Evolutionary conservation across 2,797 vertebrate genomes (phyloP).

Genomic region (Enteromius radiatus): DNA sequence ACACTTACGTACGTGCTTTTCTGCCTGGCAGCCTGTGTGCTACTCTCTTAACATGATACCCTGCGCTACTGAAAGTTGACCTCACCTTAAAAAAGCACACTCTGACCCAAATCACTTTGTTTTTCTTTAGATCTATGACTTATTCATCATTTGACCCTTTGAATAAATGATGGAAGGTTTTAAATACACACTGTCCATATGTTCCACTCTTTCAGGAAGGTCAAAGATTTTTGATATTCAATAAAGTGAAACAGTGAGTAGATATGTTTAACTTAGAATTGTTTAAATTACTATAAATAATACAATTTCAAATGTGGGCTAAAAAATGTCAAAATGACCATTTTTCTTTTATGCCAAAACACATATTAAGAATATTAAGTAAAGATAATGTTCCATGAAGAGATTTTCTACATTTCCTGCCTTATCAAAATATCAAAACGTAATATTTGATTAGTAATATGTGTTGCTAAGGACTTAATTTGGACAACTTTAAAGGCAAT

Average conservation of each 20-base stretch:
- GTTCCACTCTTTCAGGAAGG: conserved; percentile 16
- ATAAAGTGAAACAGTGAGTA: conserved; percentile 5
- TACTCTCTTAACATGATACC: conserved; percentile 33
- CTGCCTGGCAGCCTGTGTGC: conserved; percentile 18
- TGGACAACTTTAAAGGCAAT: too few species aligned
- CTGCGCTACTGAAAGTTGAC: conserved; percentile 44
- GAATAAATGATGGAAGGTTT: conserved; percentile 41
- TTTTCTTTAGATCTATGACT: conserved; percentile 49
- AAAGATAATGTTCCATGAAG: not conserved
- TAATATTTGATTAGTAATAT: not conserved
- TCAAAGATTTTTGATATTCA: conserved; percentile 25
- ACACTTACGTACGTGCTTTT: not conserved
- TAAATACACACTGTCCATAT: conserved; percentile 29
- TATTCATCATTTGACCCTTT: conserved; percentile 49
- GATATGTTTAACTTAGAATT: not conserved
- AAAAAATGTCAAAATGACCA: not conserved
- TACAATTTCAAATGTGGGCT: not conserved
- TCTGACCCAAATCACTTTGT: conserved; percentile 51
- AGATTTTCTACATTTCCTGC: not conserved
- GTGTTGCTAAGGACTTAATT: not conserved
- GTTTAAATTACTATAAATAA: not conserved
- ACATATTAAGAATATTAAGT: not conserved
- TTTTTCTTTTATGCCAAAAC: not conserved
- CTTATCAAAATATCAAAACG: not conserved
- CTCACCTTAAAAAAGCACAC: conserved; percentile 38